Conservation (phyloP, 2,113 vertebrate species). For the Crypturellus undulatus region DNA sequence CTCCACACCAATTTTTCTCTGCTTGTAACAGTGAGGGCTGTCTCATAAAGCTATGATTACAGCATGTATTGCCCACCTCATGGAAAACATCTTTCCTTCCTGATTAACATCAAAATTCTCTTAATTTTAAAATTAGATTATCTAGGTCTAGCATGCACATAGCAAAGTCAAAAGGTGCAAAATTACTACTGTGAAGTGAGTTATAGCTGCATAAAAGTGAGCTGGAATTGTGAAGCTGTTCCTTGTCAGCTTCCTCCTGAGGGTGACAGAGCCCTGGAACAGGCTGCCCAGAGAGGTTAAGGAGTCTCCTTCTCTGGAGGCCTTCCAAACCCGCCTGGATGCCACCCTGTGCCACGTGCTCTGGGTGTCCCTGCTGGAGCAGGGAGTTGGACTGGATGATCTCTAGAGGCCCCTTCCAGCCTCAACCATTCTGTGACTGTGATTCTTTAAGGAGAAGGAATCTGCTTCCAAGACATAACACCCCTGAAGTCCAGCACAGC, state of each 20-base stretch:
- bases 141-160: rapidly evolving
- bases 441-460: neutral
- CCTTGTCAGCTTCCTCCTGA: neutral
- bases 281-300: no score
- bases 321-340: no score
- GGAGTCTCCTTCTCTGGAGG: no score
- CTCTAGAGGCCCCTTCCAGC: no score
- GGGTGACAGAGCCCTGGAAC: no score
- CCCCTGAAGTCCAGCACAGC: neutral
- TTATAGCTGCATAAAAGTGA: neutral
- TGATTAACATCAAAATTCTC: neutral
- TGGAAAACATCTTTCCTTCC: neutral
- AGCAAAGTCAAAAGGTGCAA: neutral
- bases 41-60: neutral
- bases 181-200: neutral
- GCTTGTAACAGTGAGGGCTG: neutral
- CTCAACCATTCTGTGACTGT: no score
- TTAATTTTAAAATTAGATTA: neutral
- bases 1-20: neutral
- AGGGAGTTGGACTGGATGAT: no score
- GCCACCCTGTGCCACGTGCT: no score
- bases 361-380: no score
- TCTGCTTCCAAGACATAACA: neutral
- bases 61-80: neutral
- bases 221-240: neutral